These are phyloP conservation scores for Cotesia chilonis DNA, from an alignment of 1,140 invertebrate genomes.

Conservation along the genomic window DNA sequence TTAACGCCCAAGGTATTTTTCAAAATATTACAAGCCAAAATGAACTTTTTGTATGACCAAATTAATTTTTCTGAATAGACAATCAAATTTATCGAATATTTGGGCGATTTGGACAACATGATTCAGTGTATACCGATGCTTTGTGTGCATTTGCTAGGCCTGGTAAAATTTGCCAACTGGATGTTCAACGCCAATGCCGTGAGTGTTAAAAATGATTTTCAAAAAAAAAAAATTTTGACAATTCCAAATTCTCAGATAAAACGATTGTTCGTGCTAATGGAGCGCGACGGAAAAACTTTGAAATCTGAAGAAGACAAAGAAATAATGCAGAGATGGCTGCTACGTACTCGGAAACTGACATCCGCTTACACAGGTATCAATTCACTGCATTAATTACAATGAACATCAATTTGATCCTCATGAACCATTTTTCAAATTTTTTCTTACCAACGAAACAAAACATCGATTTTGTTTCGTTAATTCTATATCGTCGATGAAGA, in stretches of 20 bases:
- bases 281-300: slow-evolving; percentile 25
- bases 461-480: too few species aligned
- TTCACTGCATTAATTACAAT: neutral
- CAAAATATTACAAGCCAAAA: too few species aligned
- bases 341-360: slow-evolving; percentile 10
- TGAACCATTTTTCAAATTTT: too few species aligned
- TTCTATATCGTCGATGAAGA: too few species aligned
- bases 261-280: slow-evolving; percentile 2
- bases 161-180: slow-evolving; percentile 20
- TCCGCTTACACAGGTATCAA: slow-evolving; percentile 16
- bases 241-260: slow-evolving; percentile 9
- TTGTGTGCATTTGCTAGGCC: slow-evolving; percentile 17
- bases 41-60: too few species aligned
- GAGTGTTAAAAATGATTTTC: neutral
- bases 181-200: slow-evolving; percentile 15
- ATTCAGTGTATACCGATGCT: slow-evolving; percentile 32
- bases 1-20: slow-evolving; percentile 18
- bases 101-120: slow-evolving; percentile 9
- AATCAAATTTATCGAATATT: slow-evolving; percentile 22
- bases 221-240: neutral
- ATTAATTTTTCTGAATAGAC: neutral
- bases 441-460: too few species aligned
- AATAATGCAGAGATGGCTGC: slow-evolving; percentile 10
- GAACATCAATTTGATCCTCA: too few species aligned
- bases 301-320: neutral